Evolutionary conservation across 2,888 invertebrate genomes (phyloP), one percentile per base, ranked within the genome.

Genomic region (Brenthis ino): DNA sequence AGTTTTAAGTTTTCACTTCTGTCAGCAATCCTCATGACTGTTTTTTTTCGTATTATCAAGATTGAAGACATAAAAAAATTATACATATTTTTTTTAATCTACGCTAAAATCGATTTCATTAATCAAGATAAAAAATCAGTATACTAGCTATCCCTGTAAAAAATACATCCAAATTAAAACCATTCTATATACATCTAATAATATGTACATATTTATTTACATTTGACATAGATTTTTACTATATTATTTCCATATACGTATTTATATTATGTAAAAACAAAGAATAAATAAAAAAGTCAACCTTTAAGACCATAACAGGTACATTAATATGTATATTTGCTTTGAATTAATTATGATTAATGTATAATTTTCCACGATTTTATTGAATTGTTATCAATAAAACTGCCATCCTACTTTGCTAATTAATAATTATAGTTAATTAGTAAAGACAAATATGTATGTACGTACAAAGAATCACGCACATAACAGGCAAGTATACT

Each of bases 141-240:
- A 28, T 3, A 24, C 11, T 50, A 50, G 24, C 60, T 60, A 33
- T n/a, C 28, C 50, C 3, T 50, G n/a, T 33, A 11, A 50, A 28
- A 33, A 28, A 50, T 28, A 50, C 48, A 28, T 43, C 24, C 60
- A 33, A 50, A 28, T 60, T 50, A 60, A 28, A n/a, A 28, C 12
- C 37, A 8, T 43, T 14, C 11, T 60, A 50, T 60, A n/a, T 11
- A 28, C 24, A 60, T 28, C n/a, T 50, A 14, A 48, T 14, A 60
- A 12, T 33, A 50, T 60, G 28, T 11, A 24, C 24, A 28, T 58
- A 28, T 50, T 12, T 48, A 50, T 60, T 28, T 28, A 60, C 33
- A 60, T 50, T 50, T 50, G 50, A 60, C 16, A 50, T n/a, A 60
- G 50, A 28, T 58, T n/a, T 50, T 60, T n/a, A 60, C n/a, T 28